Conservation (phyloP, 2,797 vertebrate species). For the Pipistrellus kuhlii region DNA sequence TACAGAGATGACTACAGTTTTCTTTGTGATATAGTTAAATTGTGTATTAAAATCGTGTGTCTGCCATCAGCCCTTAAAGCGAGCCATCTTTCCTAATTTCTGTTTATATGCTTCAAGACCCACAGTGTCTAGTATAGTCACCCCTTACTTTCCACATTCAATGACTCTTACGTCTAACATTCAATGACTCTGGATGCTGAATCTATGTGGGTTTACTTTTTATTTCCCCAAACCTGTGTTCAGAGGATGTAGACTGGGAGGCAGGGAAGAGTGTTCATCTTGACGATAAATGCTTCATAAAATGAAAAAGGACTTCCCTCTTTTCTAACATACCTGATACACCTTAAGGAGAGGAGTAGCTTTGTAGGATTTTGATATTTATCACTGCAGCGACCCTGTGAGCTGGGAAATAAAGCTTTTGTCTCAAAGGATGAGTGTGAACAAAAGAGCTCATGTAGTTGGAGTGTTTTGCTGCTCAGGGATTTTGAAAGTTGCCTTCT, state of each 20-base stretch:
- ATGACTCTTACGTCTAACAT: not conserved
- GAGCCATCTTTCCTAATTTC: not conserved
- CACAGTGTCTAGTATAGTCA: not conserved
- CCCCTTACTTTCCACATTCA: not conserved
- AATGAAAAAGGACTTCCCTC: not conserved
- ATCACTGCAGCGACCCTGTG: not conserved
- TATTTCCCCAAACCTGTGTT: not conserved
- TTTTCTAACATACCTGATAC: not conserved
- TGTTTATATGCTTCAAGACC: not conserved
- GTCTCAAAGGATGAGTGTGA: not conserved
- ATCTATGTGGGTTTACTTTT: not conserved
- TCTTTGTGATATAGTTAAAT: not conserved
- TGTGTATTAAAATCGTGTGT: not conserved
- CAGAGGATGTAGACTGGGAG: not conserved
- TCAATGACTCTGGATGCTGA: not conserved
- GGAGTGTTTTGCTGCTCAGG: not conserved
- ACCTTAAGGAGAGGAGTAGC: not conserved
- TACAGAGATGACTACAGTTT: not conserved
- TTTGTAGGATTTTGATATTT: not conserved
- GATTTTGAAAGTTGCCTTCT: not conserved
- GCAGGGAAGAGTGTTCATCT: not conserved
- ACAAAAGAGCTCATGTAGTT: not conserved
- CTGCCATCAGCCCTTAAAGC: not conserved
- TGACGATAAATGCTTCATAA: not conserved
- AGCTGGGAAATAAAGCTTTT: not conserved